Percentiles rank a stretch among this genome's conserved stretches.
These are phyloP conservation scores for Pygoscelis adeliae DNA, from an alignment of 2,113 vertebrate genomes.

Conservation along the genomic window DNA sequence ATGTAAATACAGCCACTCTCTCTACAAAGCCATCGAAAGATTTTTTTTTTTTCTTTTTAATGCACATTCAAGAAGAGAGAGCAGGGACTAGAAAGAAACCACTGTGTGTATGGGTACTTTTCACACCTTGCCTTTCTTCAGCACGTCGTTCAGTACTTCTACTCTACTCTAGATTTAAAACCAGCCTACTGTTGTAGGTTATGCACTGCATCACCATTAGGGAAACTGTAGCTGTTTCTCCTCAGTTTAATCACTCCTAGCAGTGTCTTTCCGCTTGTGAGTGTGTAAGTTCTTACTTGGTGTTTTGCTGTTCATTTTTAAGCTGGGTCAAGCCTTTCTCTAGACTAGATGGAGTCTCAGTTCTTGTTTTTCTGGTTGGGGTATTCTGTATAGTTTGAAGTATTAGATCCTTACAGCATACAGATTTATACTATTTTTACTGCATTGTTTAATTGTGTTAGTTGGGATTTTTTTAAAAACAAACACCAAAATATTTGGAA, in stretches of 20 bases:
- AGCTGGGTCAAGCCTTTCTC: not conserved
- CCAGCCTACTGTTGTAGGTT: not conserved
- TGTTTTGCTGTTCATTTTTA: not conserved
- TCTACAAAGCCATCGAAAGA: not conserved
- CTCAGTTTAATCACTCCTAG: not conserved
- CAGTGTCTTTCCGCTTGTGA: not conserved
- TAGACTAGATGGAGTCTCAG: not conserved
- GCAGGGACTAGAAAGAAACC: not conserved
- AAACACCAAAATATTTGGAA: not conserved
- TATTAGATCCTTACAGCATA: not conserved
- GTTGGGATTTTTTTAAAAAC: not conserved
- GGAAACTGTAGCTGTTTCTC: not conserved
- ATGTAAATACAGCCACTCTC: not conserved
- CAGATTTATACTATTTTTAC: not conserved
- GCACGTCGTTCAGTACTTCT: not conserved
- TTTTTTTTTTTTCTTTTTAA: not conserved
- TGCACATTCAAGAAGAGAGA: not conserved
- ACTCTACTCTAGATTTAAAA: not conserved
- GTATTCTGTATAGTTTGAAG: not conserved
- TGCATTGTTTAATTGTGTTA: not conserved
- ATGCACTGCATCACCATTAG: not conserved
- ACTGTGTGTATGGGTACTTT: not conserved
- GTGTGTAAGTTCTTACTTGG: not conserved
- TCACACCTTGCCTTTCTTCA: not conserved
- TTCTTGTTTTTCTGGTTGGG: not conserved